Evolutionary conservation across 2,888 invertebrate genomes (phyloP), one percentile per base, ranked within the genome.

Genomic region (Tachina fera): DNA sequence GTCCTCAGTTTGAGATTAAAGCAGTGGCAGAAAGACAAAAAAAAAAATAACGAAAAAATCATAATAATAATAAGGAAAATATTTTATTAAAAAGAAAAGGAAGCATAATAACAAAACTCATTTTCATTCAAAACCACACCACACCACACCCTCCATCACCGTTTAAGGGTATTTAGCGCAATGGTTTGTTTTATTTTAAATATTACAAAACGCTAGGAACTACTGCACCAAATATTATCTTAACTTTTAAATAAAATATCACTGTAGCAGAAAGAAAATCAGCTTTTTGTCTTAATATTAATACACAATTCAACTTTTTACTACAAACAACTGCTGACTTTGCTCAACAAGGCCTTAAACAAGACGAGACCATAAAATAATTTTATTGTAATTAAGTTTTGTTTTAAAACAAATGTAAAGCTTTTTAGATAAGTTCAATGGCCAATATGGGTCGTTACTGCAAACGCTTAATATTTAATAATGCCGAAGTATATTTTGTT

Each of bases 121-220:
- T 70, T 76, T 76, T 31, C 56, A 76, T 70, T 70, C 63, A 70
- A 81, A 75, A 70, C 75, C 81, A 70, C 75, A 75, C 75, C 81
- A 70, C 75, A 75, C 49, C 58, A 70, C 75, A 75, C 49, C 58
- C 56, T 41, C 45, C 31, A 19, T 14, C 31, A 31, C 6, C n/a
- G n/a, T n/a, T n/a, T n/a, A n/a, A n/a, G n/a, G n/a, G n/a, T n/a
- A 0, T 5, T 31, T 6, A 31, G 31, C 6, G 31, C 31, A 31
- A 31, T 31, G 5, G 6, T 31, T 31, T 31, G 51, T 51, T 19
- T 51, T 10, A 19, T 16, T 31, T 31, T 31, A 31, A 31, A 31
- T 0, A 31, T 6, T 31, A 0, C 31, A 58, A 58, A 58, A 31
- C 31, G 31, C 22, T n/a, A 13, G 5, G 14, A 49, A n/a, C 14